Conservation (phyloP, 2,888 invertebrate species). For the Ectemnius cavifrons region DNA sequence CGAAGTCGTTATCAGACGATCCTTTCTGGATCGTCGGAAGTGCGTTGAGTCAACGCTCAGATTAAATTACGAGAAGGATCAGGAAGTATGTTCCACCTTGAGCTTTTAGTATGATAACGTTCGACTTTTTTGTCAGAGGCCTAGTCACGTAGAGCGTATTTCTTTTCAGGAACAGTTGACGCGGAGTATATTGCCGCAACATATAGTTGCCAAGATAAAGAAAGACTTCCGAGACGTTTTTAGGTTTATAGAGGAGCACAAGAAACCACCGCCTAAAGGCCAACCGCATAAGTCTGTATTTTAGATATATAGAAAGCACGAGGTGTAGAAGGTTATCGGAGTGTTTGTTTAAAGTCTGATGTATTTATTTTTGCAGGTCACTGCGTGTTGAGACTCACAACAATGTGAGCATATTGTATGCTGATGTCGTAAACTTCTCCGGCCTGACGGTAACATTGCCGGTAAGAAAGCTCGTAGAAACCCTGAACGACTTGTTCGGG, state of each 20-base stretch:
- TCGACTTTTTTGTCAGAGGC: background rate
- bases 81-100: conserved; percentile 82
- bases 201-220: conserved; percentile 85
- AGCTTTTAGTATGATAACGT: background rate
- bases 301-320: too few species aligned
- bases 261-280: conserved; percentile 73
- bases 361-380: conserved; percentile 75
- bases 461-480: conserved; percentile 90
- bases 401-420: conserved; percentile 93
- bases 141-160: background rate
- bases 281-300: conserved; percentile 77
- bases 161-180: conserved; percentile 87
- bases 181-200: conserved; percentile 91
- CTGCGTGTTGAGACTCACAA: conserved; percentile 92
- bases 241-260: conserved; percentile 75
- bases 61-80: conserved; percentile 90
- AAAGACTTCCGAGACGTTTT: conserved; percentile 79
- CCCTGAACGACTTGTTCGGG: conserved; percentile 93
- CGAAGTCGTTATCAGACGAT: conserved; percentile 91
- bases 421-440: conserved; percentile 96
- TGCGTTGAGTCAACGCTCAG: conserved; percentile 92
- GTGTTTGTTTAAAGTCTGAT: background rate
- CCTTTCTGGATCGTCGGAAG: conserved; percentile 91
- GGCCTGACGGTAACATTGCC: conserved; percentile 90
- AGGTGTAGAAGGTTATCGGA: background rate